A percentile compares a stretch with the other conserved stretches of the same genome.
These are phyloP conservation scores for Andrena dorsata DNA, from an alignment of 2,888 invertebrate genomes.

Conservation along the genomic window DNA sequence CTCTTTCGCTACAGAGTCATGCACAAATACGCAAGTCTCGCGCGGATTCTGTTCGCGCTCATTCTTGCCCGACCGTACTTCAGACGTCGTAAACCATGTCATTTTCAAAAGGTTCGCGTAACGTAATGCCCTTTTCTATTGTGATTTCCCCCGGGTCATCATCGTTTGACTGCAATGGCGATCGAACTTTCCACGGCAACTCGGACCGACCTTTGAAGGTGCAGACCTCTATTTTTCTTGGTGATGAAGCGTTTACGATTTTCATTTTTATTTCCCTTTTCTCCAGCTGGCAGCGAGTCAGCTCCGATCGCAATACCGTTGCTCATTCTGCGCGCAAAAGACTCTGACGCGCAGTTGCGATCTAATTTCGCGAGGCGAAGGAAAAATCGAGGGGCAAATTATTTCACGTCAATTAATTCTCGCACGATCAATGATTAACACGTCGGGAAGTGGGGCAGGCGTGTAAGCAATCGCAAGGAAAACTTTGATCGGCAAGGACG, in stretches of 20 bases:
- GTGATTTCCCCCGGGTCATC: slow-evolving; percentile 61
- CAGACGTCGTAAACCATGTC: slow-evolving; percentile 6
- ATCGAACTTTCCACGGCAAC: slow-evolving; percentile 34
- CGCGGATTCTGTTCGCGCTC: background rate
- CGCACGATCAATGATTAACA: background rate
- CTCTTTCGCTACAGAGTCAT: background rate
- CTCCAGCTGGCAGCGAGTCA: background rate
- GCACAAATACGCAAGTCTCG: too few relatives aligned
- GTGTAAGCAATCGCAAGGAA: slow-evolving; percentile 8
- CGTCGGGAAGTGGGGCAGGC: background rate
- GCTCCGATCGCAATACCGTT: too few relatives aligned
- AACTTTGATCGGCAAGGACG: slow-evolving; percentile 23
- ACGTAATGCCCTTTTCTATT: slow-evolving; percentile 36
- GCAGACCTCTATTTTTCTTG: slow-evolving; percentile 23
- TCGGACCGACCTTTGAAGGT: slow-evolving; percentile 1
- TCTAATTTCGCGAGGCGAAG: background rate
- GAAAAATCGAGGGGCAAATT: slow-evolving; percentile 1
- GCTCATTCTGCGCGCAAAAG: background rate
- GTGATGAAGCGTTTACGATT: slow-evolving; percentile 1
- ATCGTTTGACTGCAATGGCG: slow-evolving; percentile 47
- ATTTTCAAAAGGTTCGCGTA: slow-evolving; percentile 26
- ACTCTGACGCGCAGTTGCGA: background rate
- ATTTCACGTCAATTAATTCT: slow-evolving; percentile 6
- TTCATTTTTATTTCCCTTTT: background rate
- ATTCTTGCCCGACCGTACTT: background rate